Conservation (phyloP, 2,888 invertebrate species). For the Drosophila suboccidentalis region DNA sequence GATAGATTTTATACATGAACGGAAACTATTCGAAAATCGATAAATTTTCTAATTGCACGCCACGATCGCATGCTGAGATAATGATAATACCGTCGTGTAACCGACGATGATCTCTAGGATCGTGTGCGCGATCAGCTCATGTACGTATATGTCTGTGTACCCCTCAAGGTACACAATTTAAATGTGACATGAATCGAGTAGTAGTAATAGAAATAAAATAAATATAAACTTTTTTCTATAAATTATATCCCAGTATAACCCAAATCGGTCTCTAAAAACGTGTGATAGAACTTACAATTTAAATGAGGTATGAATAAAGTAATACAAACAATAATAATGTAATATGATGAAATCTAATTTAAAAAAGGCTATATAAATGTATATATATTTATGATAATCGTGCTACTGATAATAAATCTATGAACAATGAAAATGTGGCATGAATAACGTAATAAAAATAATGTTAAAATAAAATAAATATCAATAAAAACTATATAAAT, state of each 20-base stretch:
- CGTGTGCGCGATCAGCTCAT: slow-evolving; percentile 8
- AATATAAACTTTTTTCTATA: background rate
- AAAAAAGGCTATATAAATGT: no score
- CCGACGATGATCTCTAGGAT: slow-evolving; percentile 33
- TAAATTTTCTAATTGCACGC: slow-evolving; percentile 79
- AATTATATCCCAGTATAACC: background rate
- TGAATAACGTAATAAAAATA: background rate
- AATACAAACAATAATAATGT: background rate
- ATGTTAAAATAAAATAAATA: background rate
- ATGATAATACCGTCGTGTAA: slow-evolving; percentile 34
- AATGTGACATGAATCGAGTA: background rate
- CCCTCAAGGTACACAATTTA: background rate
- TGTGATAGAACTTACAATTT: background rate
- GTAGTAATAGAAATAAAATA: background rate
- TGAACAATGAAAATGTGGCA: background rate
- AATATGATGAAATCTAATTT: background rate
- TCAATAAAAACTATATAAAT: background rate
- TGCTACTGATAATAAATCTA: background rate
- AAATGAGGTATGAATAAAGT: background rate
- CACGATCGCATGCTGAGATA: slow-evolving; percentile 63
- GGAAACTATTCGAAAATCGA: slow-evolving; percentile 71
- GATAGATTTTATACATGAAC: slow-evolving; percentile 59
- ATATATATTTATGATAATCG: background rate
- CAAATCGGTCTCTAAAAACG: background rate
- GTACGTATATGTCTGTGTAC: slow-evolving; percentile 1